A percentile compares a stretch with the other conserved stretches of the same genome.
Evolutionary conservation across 1,140 invertebrate species (phyloP).

Genomic region (Drosophila prosaltans): DNA sequence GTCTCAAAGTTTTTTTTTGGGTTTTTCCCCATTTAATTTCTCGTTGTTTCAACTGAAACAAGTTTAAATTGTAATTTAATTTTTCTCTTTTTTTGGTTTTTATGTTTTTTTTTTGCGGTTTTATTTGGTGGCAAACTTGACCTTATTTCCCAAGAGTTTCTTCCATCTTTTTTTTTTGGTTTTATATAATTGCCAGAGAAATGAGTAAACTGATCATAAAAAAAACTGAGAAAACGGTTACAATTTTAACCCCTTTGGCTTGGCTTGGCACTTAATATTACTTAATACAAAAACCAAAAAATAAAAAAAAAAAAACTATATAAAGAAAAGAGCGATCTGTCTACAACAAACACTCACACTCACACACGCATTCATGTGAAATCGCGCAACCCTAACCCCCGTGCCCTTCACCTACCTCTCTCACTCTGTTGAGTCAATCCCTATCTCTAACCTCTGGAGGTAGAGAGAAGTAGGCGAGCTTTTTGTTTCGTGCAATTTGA

Average conservation of each 20-base stretch:
- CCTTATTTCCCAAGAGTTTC: conserved; percentile 64
- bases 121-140: conserved; percentile 66
- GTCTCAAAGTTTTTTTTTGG: not conserved
- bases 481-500: conserved; percentile 46
- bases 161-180: conserved; percentile 6
- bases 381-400: conserved; percentile 30
- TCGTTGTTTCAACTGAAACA: conserved; percentile 19
- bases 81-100: conserved; percentile 16
- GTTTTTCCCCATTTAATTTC: conserved; percentile 23
- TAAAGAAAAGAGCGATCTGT: conserved; percentile 9
- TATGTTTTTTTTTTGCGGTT: conserved; percentile 48
- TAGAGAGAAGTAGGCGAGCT: conserved; percentile 23
- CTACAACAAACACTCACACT: conserved; percentile 22
- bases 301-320: conserved; percentile 14
- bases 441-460: conserved; percentile 15
- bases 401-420: conserved; percentile 20
- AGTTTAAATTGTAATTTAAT: conserved; percentile 31
- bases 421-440: not conserved
- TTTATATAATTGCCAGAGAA: conserved; percentile 71
- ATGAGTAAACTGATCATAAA: conserved; percentile 60
- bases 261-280: conserved; percentile 59
- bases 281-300: conserved; percentile 37
- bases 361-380: conserved; percentile 50
- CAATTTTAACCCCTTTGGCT: conserved; percentile 58
- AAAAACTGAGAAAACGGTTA: conserved; percentile 37